phyloP scores from a whole-genome alignment of 2,113 vertebrate species.

The Ancistrus triradiatus region DNA sequence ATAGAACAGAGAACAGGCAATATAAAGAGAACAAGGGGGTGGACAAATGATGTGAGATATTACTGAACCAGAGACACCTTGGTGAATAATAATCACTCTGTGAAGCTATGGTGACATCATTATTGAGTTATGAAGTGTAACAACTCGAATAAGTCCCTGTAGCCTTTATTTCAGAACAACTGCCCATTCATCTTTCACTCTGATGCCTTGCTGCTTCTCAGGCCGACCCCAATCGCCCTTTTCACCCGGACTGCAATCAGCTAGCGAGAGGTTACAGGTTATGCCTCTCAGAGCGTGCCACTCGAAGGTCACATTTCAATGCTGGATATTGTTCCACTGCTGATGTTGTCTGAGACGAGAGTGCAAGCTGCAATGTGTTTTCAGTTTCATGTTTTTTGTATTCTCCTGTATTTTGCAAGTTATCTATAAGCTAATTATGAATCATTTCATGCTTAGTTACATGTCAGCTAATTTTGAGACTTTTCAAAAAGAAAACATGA shows the following conservation, averaged over 20 bases:
- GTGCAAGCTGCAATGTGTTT: no score
- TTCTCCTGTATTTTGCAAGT: no score
- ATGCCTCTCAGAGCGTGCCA: slow-evolving; percentile 18
- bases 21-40: slow-evolving; percentile 17
- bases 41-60: slow-evolving; percentile 2
- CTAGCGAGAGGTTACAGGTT: slow-evolving; percentile 28
- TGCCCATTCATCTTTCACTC: slow-evolving; percentile 32
- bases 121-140: slow-evolving; percentile 27
- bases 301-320: slow-evolving; percentile 28
- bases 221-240: background rate
- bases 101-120: slow-evolving; percentile 33
- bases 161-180: slow-evolving; percentile 34
- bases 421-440: no score
- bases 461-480: no score
- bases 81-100: slow-evolving; percentile 12
- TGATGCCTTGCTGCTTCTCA: background rate
- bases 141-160: slow-evolving; percentile 1
- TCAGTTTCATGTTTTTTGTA: no score
- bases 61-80: slow-evolving; percentile 7
- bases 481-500: no score
- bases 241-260: slow-evolving; percentile 6
- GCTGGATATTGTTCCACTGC: slow-evolving; percentile 22
- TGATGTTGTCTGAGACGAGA: slow-evolving; percentile 11
- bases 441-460: no score
- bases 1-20: background rate